Evolutionary conservation across 1,140 invertebrate species (phyloP).

Genomic region (Magallana gigas): DNA sequence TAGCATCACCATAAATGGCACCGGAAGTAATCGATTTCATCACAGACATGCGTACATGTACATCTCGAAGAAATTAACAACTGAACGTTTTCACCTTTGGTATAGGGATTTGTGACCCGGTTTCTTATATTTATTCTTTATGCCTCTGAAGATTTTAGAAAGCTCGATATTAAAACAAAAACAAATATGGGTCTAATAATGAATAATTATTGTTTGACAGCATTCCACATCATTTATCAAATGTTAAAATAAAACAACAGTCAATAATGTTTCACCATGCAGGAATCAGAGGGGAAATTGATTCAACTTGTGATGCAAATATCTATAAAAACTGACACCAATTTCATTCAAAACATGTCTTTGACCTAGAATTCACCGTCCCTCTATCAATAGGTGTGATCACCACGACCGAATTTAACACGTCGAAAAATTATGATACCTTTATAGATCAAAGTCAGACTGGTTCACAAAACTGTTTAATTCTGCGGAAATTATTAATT

Average conservation of each 20-base stretch:
- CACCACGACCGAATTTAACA: neutral
- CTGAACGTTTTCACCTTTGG: no score
- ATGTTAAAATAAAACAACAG: no score
- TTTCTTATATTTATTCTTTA: no score
- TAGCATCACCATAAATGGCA: neutral
- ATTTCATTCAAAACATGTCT: neutral
- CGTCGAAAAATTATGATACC: neutral
- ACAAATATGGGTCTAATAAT: no score
- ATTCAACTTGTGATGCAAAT: neutral
- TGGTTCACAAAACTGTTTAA: neutral
- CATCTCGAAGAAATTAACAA: no score
- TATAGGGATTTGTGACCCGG: no score
- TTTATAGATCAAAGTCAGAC: neutral
- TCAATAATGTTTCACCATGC: no score
- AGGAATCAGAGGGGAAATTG: neutral
- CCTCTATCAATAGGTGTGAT: neutral
- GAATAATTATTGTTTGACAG: no score
- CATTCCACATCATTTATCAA: no score
- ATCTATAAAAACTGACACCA: neutral
- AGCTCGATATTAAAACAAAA: no score
- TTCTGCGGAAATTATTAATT: neutral
- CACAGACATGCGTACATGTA: slow-evolving; percentile 14
- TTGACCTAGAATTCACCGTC: neutral
- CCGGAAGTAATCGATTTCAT: slow-evolving; percentile 15
- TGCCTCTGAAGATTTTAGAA: no score